Percentiles rank a stretch among this genome's conserved stretches.
Evolutionary conservation across 2,113 vertebrate species (phyloP).

Genomic region (Megaceryle maxima): DNA sequence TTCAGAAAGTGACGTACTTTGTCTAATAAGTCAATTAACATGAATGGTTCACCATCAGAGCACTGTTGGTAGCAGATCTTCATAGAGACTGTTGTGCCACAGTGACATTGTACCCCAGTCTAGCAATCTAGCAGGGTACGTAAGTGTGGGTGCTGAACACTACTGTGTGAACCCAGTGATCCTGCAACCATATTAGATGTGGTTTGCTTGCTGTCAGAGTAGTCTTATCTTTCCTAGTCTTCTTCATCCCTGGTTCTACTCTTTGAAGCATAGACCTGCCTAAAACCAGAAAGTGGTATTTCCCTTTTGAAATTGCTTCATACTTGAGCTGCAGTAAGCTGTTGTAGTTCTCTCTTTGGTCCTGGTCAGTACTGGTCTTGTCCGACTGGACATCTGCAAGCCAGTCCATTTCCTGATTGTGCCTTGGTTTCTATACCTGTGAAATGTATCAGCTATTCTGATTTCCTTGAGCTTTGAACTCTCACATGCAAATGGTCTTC

Average conservation of each 20-base stretch:
- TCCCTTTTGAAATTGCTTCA: neutral
- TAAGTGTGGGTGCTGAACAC: fast-evolving
- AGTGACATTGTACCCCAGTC: neutral
- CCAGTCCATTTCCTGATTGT: neutral
- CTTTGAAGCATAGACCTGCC: neutral
- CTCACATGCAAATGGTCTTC: neutral
- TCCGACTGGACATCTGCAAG: neutral
- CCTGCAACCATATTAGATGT: neutral
- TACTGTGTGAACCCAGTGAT: fast-evolving
- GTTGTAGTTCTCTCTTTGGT: neutral
- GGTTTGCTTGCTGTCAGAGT: neutral
- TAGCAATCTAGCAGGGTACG: neutral
- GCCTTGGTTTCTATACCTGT: neutral
- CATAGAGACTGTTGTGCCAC: neutral
- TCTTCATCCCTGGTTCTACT: neutral
- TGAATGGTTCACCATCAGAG: neutral
- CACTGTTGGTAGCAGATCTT: neutral
- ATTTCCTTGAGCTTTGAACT: neutral
- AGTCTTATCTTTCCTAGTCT: neutral
- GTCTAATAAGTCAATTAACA: neutral
- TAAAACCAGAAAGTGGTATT: neutral
- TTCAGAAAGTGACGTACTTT: neutral
- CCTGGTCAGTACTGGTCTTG: neutral
- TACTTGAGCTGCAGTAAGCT: neutral
- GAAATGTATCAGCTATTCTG: neutral